Conservation (phyloP, 2,113 vertebrate genomes). For the Menidia beryllina region DNA sequence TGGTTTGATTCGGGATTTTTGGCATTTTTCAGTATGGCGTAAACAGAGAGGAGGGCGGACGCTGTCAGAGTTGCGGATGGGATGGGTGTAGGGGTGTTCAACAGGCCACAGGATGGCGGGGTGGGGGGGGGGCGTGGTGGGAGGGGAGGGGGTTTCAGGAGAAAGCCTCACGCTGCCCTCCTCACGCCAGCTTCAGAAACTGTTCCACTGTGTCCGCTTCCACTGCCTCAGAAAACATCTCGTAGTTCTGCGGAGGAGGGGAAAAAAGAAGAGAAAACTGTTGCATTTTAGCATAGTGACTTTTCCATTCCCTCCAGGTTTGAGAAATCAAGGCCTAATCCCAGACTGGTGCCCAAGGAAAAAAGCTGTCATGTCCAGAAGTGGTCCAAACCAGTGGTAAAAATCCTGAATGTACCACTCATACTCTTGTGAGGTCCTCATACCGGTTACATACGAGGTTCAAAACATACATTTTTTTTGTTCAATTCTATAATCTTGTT, state of each 20-base stretch:
- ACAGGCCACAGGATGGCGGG: not conserved
- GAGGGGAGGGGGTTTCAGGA: conserved; percentile 18
- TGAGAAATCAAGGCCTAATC: no score
- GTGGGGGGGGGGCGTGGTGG: not conserved
- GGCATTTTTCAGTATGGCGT: conserved; percentile 82
- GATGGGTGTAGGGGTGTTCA: conserved; percentile 44
- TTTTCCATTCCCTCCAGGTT: no score
- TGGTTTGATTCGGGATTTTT: conserved; percentile 74
- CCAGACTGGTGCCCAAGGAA: no score
- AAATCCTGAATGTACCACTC: no score
- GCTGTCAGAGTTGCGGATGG: conserved; percentile 63
- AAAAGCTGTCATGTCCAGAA: no score
- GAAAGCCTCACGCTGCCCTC: conserved; percentile 17
- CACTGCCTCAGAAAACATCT: conserved; percentile 92
- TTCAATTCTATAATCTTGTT: no score
- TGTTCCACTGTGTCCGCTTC: conserved; percentile 91
- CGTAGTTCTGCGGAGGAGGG: conserved; percentile 85
- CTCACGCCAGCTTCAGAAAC: conserved; percentile 94
- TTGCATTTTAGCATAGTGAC: no score
- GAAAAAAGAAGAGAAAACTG: not conserved
- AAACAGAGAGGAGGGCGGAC: conserved; percentile 62
- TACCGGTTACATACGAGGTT: no score
- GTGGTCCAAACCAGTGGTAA: no score
- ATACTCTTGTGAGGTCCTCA: no score
- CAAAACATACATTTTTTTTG: no score